Evolutionary conservation across 2,797 vertebrate species (phyloP), one percentile per base, ranked within the genome.

Genomic region (Rhynchonycteris naso): DNA sequence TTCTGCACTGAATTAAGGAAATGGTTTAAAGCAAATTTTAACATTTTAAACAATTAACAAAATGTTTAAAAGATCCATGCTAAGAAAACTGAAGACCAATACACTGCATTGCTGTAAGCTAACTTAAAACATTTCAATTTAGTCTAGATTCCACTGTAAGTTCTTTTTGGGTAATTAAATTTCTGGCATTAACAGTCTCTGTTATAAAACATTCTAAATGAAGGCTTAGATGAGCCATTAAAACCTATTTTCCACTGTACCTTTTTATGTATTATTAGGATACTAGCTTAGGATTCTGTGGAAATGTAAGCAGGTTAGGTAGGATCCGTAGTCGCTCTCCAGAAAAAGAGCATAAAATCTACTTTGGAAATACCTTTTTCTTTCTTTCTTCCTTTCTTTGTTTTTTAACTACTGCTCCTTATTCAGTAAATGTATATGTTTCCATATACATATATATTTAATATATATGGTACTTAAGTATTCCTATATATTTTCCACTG

Each of bases 81-180:
- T 65, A 86, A 89, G 69, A 91, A 89, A 81, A 87, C 15, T 43
- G 65, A 91, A 15, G 15, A 68, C 63, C n/a, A 80, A 65, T 52
- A 65, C 2, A 66, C 0, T 54, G 30, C 54, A 93, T n/a, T 94
- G 63, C 22, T 76, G 2, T 81, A 90, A 74, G 71, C 43, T 94
- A 95, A 91, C n/a, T 66, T 26, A 88, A 93, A 83, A 33, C 6
- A 72, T 18, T 78, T 90, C 56, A 78, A 38, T 91, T 93, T 94
- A 19, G n/a, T 90, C 72, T 94, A 84, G 47, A 88, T 63, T 90
- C 33, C 56, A 96, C 63, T 58, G 69, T 69, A 79, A 78, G 88
- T 89, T 82, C 19, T 89, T 93, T 22, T n/a, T 76, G 13, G 54
- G 28, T 79, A 30, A 93, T 93, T 83, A 68, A 33, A 59, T 79